These are phyloP conservation scores for Caenorhabditis imperialis DNA, from an alignment of 2,888 invertebrate genomes.

Conservation along the genomic window DNA sequence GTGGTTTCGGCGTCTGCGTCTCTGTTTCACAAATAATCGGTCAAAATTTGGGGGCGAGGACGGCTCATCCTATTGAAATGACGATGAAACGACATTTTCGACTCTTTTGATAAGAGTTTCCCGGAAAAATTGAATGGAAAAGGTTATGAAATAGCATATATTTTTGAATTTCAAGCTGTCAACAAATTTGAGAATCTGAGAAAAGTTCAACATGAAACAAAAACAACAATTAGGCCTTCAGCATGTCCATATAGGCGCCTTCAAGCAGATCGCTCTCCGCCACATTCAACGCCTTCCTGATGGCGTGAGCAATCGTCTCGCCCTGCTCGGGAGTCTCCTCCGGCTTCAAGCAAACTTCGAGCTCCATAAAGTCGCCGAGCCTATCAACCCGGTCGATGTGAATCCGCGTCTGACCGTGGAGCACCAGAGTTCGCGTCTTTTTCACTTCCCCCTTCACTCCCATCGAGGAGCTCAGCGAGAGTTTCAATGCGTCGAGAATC, in stretches of 20 bases:
- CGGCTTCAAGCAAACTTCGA: slow-evolving; percentile 86
- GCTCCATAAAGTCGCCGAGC: slow-evolving; percentile 88
- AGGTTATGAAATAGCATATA: background rate
- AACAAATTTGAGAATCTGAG: no score
- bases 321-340: slow-evolving; percentile 85
- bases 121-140: background rate
- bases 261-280: slow-evolving; percentile 59
- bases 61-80: slow-evolving; percentile 14
- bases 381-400: slow-evolving; percentile 87
- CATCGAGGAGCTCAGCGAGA: slow-evolving; percentile 82
- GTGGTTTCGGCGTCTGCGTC: slow-evolving; percentile 3
- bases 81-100: no score
- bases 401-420: slow-evolving; percentile 88
- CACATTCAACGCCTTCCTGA: slow-evolving; percentile 83
- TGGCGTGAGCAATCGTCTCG: slow-evolving; percentile 83
- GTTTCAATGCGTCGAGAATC: slow-evolving; percentile 56
- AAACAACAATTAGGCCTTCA: slow-evolving; percentile 18
- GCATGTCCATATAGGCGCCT: slow-evolving; percentile 72
- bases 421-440: slow-evolving; percentile 85
- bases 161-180: background rate
- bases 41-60: background rate
- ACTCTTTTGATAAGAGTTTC: slow-evolving; percentile 1
- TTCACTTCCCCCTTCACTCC: slow-evolving; percentile 85
- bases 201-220: background rate
- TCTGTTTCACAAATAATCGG: slow-evolving; percentile 11